These are phyloP conservation scores for Pipistrellus nathusii DNA, from an alignment of 2,797 vertebrate genomes.

Conservation along the genomic window DNA sequence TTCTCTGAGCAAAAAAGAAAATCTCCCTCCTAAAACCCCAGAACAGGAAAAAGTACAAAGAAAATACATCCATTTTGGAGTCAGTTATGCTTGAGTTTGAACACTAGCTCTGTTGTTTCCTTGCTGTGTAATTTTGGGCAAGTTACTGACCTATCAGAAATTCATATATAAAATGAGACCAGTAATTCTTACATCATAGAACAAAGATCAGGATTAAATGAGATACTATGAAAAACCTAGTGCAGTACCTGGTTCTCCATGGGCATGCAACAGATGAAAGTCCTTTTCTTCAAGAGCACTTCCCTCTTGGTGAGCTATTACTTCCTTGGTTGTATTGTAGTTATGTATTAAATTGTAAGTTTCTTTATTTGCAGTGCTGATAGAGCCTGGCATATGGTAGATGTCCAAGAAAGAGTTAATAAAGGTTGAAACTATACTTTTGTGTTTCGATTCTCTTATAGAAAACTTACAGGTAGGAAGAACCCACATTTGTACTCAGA, in stretches of 20 bases:
- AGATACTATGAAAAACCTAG: background rate
- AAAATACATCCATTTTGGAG: background rate
- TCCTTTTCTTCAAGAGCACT: background rate
- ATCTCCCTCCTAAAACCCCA: background rate
- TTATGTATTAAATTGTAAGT: background rate
- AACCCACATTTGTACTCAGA: background rate
- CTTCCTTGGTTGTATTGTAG: background rate
- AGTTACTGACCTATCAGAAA: conserved; percentile 42
- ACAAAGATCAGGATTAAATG: background rate
- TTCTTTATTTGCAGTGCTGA: conserved; percentile 4
- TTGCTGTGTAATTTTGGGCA: background rate
- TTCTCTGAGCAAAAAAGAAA: background rate
- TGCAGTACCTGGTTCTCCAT: background rate
- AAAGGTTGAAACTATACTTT: conserved; percentile 21
- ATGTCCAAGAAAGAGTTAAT: conserved; percentile 23
- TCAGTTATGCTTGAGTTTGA: conserved; percentile 30
- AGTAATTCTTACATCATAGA: background rate
- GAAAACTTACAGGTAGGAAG: conserved; percentile 10
- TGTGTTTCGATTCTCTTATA: background rate
- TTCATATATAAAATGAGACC: background rate
- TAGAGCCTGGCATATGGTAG: background rate
- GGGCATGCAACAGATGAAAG: background rate
- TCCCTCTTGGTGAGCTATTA: background rate
- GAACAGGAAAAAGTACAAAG: conserved; percentile 11
- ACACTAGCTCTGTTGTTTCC: background rate